Percentiles rank a stretch among this genome's conserved stretches.
These are phyloP conservation scores for Dendrocincla tyrannina DNA, from an alignment of 2,797 vertebrate genomes.

Conservation along the genomic window DNA sequence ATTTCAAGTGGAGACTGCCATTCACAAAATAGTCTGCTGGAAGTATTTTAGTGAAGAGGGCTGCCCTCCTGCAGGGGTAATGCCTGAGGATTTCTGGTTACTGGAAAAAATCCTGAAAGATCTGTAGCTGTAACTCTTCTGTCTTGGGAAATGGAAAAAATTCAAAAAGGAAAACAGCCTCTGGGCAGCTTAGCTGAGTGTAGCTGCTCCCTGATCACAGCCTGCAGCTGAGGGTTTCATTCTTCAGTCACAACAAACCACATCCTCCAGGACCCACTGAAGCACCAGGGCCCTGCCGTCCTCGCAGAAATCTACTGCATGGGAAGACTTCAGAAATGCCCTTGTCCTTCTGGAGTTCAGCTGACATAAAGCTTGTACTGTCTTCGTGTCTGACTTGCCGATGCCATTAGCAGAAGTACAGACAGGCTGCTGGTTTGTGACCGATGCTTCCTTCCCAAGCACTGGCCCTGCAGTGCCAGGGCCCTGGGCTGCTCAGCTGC, in stretches of 20 bases:
- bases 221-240: constrained; percentile 16
- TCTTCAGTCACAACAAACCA: constrained; percentile 30
- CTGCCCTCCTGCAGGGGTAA: background rate
- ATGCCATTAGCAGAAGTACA: background rate
- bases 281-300: background rate
- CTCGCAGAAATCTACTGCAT: background rate
- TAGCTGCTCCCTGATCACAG: constrained; percentile 32
- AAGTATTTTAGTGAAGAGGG: background rate
- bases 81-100: constrained; percentile 31
- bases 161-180: background rate
- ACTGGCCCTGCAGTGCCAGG: background rate
- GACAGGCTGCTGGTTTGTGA: background rate
- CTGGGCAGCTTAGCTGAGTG: constrained; percentile 21
- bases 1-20: background rate
- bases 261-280: constrained; percentile 13
- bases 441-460: background rate
- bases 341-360: background rate
- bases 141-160: background rate
- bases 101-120: background rate
- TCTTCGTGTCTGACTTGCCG: background rate
- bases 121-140: constrained; percentile 17
- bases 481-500: background rate
- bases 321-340: background rate
- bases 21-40: background rate
- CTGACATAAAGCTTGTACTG: background rate